phyloP scores from a whole-genome alignment of 2,797 vertebrate species.

The Sebastes steindachneri region DNA sequence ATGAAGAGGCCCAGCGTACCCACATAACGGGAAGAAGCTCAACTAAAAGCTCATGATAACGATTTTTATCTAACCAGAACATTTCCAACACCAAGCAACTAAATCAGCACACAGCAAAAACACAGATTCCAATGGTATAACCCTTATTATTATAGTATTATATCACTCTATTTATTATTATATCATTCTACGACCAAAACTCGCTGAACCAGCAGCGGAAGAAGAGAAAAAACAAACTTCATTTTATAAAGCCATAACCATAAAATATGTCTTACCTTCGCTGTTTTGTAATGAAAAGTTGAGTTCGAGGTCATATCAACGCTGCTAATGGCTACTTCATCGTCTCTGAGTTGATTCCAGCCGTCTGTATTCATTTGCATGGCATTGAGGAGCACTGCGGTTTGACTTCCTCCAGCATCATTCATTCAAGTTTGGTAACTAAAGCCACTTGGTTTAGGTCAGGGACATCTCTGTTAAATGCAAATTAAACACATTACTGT shows the following conservation, averaged over 20 bases:
- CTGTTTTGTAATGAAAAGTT: neutral
- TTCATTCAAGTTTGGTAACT: neutral
- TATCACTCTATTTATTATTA: too few species aligned
- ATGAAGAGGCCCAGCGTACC: neutral
- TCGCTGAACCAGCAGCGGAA: neutral
- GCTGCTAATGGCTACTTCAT: too few species aligned
- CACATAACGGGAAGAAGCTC: too few species aligned
- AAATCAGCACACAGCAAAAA: too few species aligned
- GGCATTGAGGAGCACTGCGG: neutral
- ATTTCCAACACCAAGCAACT: too few species aligned
- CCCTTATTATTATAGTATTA: too few species aligned
- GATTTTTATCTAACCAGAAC: too few species aligned
- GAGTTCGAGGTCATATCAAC: neutral
- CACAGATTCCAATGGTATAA: too few species aligned
- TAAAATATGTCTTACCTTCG: neutral
- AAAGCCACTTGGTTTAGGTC: neutral
- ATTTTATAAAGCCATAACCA: neutral
- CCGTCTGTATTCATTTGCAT: too few species aligned
- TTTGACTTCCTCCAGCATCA: neutral
- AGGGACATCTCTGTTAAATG: neutral
- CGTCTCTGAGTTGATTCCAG: too few species aligned
- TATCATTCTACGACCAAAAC: neutral
- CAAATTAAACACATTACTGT: neutral
- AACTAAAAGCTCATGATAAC: too few species aligned
- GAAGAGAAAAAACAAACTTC: neutral